Conservation (phyloP, 2,113 vertebrate species). For the Gopherus evgoodei region DNA sequence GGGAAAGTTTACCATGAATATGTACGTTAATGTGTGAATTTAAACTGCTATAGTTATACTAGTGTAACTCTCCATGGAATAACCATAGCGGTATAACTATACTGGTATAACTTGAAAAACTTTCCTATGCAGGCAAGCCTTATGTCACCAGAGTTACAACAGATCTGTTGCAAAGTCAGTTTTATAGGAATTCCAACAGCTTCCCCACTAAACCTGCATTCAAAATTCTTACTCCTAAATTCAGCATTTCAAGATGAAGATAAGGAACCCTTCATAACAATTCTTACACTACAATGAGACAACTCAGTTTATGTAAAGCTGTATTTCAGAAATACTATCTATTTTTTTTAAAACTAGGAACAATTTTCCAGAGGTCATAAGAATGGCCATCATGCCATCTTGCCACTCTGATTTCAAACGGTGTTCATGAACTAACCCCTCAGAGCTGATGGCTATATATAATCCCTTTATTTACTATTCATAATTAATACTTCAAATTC, state of each 20-base stretch:
- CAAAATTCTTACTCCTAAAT: background rate
- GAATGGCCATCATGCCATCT: background rate
- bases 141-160: background rate
- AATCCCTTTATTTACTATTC: background rate
- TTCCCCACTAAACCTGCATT: background rate
- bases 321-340: background rate
- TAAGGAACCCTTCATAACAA: constrained; percentile 11
- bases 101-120: background rate
- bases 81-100: background rate
- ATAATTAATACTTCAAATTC: background rate
- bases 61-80: background rate
- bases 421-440: background rate
- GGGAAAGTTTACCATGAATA: too few species aligned
- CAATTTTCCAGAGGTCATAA: background rate
- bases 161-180: background rate
- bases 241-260: constrained; percentile 21
- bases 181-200: background rate
- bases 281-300: background rate
- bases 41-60: background rate
- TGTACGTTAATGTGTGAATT: background rate
- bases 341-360: background rate
- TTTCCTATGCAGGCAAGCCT: background rate
- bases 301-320: background rate
- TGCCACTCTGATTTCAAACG: background rate
- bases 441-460: background rate